Percentiles rank a stretch among this genome's conserved stretches.
These are phyloP conservation scores for Celastrina argiolus DNA, from an alignment of 2,888 invertebrate species.

Conservation along the genomic window DNA sequence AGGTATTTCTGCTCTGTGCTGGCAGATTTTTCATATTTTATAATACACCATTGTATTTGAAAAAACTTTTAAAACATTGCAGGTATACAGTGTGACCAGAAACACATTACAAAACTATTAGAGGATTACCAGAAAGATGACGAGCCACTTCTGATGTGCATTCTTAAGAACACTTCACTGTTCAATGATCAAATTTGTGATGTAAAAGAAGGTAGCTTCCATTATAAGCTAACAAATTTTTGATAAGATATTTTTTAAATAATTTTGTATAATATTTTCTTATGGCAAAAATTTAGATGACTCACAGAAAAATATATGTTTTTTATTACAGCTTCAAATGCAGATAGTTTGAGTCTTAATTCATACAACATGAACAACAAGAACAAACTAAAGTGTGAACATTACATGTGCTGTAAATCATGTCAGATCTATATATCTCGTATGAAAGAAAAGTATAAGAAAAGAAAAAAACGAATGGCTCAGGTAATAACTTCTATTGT, in stretches of 20 bases:
- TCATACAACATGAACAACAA: slow-evolving; percentile 35
- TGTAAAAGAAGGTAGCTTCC: slow-evolving; percentile 40
- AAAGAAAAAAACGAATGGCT: slow-evolving; percentile 43
- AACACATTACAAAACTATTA: slow-evolving; percentile 48
- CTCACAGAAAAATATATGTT: no score
- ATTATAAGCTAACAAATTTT: not conserved
- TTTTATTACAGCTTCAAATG: slow-evolving; percentile 38
- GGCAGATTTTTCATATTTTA: not conserved
- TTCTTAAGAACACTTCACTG: slow-evolving; percentile 50
- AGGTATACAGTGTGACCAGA: slow-evolving; percentile 64
- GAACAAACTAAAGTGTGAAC: slow-evolving; percentile 45
- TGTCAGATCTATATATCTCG: slow-evolving; percentile 46
- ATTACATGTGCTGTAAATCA: slow-evolving; percentile 45
- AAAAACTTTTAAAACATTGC: slow-evolving; percentile 32
- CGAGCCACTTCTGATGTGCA: slow-evolving; percentile 53
- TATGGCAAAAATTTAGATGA: no score
- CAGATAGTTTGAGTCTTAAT: slow-evolving; percentile 38
- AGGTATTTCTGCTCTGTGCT: not conserved
- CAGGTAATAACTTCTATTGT: slow-evolving; percentile 42
- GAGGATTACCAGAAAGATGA: slow-evolving; percentile 50
- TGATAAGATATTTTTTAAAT: no score
- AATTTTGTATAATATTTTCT: no score
- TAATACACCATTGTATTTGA: no score
- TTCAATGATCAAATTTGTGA: slow-evolving; percentile 31
- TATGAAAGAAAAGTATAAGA: slow-evolving; percentile 47